These are phyloP conservation scores for Conus betulinus DNA, from an alignment of 1,140 invertebrate species.

Conservation along the genomic window DNA sequence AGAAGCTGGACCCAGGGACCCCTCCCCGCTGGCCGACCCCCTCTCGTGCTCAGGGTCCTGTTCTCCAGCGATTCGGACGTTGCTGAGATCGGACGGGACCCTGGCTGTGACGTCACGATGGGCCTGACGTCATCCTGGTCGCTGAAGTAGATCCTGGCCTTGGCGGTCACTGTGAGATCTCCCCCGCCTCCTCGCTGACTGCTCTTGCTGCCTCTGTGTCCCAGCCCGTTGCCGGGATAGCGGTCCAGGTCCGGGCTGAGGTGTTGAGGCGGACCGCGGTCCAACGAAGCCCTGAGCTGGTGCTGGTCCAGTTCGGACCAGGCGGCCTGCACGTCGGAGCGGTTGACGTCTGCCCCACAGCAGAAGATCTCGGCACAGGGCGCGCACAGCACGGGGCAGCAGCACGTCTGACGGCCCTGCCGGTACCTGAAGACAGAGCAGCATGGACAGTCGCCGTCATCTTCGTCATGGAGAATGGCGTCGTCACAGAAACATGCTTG, in stretches of 20 bases:
- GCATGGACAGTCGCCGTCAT: too few relatives aligned
- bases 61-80: background rate
- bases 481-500: too few relatives aligned
- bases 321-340: background rate
- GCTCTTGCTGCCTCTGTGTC: background rate
- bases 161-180: background rate
- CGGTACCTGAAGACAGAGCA: constrained; percentile 5
- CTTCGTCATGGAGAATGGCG: too few relatives aligned
- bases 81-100: background rate
- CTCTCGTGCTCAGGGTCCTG: background rate
- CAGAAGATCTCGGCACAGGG: constrained; percentile 42
- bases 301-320: constrained; percentile 15
- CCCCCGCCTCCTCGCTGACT: background rate
- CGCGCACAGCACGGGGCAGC: constrained; percentile 38
- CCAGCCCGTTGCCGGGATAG: background rate
- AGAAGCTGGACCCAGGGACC: background rate
- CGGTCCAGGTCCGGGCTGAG: background rate
- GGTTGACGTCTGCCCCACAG: constrained; percentile 19
- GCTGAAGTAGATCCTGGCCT: constrained; percentile 45
- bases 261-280: background rate
- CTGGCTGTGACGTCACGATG: constrained; percentile 47
- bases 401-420: background rate
- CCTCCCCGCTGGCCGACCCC: background rate
- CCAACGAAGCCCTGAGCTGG: background rate
- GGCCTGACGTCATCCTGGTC: constrained; percentile 47